Evolutionary conservation across 2,113 vertebrate species (phyloP), one percentile per base, ranked within the genome.

Genomic region (Urocolius indicus): DNA sequence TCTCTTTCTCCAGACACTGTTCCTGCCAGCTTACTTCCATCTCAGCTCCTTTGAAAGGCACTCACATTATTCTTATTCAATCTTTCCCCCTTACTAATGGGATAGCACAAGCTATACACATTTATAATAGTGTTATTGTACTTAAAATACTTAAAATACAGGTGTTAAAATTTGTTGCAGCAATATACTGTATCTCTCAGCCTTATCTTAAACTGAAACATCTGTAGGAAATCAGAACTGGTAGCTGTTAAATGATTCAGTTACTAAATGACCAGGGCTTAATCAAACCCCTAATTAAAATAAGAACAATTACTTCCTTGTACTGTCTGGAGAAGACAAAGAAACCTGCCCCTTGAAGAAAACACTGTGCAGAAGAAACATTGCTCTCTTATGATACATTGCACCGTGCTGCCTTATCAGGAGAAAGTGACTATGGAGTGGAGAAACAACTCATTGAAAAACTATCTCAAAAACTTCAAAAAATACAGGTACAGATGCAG

Each of bases 271-370:
- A 65, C 46, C 89, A 76, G 66, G 54, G 49, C n/a, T 93, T 87
- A 85, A 87, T 75, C 74, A 84, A 80, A 84, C 17, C 67, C 16
- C 1, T 76, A 91, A 93, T 83, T 94, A 84, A 93, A 94, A 49
- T 34, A 69, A 32, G 48, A 82, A 84, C 54, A 75, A 78, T 58
- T 91, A 89, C 87, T 95, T 93, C 84, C 58, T 90, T 94, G 73
- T 34, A 84, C 22, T 57, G 38, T 26, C 41, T 74, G 43, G 30
- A 73, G 30, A 91, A 17, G 36, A 84, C 68, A 79, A 78, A 91
- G 58, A 54, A 74, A 82, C 32, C 32, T n/a, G 49, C 54, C 36
- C 24, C 72, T 61, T 57, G 73, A 87, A 92, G 65, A 75, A 52
- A 26, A 66, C 13, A 43, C 36, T 41, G 9, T 65, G 54, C 36